Base-by-base conservation (phyloP, 2,113 vertebrate genomes). In the Furnarius figulus region DNA sequence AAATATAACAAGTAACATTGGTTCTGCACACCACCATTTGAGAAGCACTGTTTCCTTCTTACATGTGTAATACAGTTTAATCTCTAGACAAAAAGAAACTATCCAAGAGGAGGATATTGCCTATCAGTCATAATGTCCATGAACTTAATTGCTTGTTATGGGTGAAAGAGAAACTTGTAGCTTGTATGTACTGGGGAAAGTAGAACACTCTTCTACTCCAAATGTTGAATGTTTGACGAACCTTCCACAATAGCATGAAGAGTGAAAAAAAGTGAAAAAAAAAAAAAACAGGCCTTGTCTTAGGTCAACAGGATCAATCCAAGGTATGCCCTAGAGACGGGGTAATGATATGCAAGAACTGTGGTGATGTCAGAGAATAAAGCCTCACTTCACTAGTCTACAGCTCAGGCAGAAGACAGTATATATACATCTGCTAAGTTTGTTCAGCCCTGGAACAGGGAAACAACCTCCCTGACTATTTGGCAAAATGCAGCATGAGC, bases 381-480 rank as follows among this genome's bases (percentile, higher is more conserved):
- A 84, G 46, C 50, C 33, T 14, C 15, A 33, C 17, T 89, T 77
- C 18, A 58, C 30, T 24, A 28, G 5, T 33, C 50, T 62, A 14
- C 47, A 55, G 14, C 62, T 81, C 31, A 52, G 37, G 73, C 10
- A 83, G 50, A 86, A 77, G 50, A 70, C 28, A 77, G 7, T 9
- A 47, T 0, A 0, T 21, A 56, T 8, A 6, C 21, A 49, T 59
- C 42, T 47, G 12, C 42, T 47, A 40, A 37, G 8, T 81, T 87
- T 2, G 1, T 82, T 87, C 74, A 89, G 37, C 84, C 12, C 47
- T 71, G 70, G 18, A 84, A 70, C 13, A 80, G 17, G 40, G 24
- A 90, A 90, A 84, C 14, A 80, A 77, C 4, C 20, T 89, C 28
- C 50, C 11, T 74, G 65, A 58, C 70, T 77, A 74, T 53, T 53